Conservation (phyloP, 2,113 vertebrate species). For the Gavia stellata region DNA sequence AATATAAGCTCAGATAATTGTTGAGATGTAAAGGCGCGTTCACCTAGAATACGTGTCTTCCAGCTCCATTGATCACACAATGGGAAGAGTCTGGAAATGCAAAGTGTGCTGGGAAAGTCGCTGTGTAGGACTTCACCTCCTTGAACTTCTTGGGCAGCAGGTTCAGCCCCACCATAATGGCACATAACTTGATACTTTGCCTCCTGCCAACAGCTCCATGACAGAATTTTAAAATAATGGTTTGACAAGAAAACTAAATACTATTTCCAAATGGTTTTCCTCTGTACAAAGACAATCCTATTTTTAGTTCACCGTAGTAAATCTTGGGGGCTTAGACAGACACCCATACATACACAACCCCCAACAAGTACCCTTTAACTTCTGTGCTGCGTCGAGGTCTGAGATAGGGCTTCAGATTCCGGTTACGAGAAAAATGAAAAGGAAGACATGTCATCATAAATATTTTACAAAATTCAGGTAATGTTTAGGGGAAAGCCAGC, state of each 20-base stretch:
- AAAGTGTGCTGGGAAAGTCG: fast-evolving
- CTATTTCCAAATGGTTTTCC: not conserved
- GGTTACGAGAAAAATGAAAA: not conserved
- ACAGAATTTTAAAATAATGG: not conserved
- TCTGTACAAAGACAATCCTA: not conserved
- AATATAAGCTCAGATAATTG: not conserved
- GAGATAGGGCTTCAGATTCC: not conserved
- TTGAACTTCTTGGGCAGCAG: not conserved
- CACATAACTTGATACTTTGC: not conserved
- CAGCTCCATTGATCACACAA: not conserved
- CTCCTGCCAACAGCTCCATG: not conserved
- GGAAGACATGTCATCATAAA: not conserved
- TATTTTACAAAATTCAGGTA: not conserved
- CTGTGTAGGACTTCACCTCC: not conserved
- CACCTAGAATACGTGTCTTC: not conserved
- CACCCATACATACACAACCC: not conserved
- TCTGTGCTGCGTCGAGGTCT: not conserved
- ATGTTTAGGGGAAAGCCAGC: not conserved
- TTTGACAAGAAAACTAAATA: not conserved
- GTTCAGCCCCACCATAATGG: not conserved
- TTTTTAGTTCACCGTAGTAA: not conserved
- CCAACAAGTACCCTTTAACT: not conserved
- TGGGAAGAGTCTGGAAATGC: not conserved
- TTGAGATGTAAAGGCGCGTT: not conserved
- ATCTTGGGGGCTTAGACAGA: not conserved